Evolutionary conservation across 2,113 vertebrate genomes (phyloP).

Genomic region (Meleagris gallopavo): DNA sequence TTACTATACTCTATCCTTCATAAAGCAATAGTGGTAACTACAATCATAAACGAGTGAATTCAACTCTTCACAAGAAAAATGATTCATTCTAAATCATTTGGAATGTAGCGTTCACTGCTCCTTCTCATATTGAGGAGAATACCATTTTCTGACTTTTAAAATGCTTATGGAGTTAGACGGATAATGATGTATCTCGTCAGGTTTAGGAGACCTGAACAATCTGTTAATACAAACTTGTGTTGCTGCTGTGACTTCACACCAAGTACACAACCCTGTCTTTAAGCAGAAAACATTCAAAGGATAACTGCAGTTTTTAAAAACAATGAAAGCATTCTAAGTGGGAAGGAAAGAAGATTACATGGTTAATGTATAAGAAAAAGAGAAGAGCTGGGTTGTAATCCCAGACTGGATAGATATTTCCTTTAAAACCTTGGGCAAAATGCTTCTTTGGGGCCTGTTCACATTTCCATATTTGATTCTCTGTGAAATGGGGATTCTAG

Average conservation of each 20-base stretch:
- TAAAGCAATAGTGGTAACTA: not conserved
- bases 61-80: not conserved
- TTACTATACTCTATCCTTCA: not conserved
- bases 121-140: not conserved
- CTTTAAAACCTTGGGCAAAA: not conserved
- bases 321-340: constrained; percentile 20
- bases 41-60: not conserved
- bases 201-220: constrained; percentile 15
- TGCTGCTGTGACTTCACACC: constrained; percentile 15
- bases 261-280: constrained; percentile 9
- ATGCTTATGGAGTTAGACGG: not conserved
- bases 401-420: not conserved
- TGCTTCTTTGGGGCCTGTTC: not conserved
- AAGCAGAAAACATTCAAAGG: constrained; percentile 51
- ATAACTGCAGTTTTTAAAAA: constrained; percentile 42
- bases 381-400: not conserved
- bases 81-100: not conserved
- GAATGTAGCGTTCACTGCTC: not conserved
- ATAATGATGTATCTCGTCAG: not conserved
- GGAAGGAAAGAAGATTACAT: not conserved
- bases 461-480: not conserved
- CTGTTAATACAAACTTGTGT: not conserved
- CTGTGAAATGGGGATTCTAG: not conserved
- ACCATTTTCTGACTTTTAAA: not conserved
- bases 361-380: not conserved